phyloP scores from a whole-genome alignment of 1,140 invertebrate species.

The Ceratitis capitata region DNA sequence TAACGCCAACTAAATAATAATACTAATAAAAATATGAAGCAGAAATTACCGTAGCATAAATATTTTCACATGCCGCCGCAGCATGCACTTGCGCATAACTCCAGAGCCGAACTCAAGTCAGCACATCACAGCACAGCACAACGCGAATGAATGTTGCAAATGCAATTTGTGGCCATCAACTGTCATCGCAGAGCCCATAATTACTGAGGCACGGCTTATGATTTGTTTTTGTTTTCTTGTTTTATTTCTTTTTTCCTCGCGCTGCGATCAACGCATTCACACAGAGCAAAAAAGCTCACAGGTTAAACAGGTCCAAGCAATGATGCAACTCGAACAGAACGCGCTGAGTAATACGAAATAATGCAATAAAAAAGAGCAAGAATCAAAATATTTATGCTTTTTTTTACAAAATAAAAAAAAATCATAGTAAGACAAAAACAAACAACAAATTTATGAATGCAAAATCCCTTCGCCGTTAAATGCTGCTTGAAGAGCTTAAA shows the following conservation, averaged over 20 bases:
- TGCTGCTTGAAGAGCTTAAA: too few relatives aligned
- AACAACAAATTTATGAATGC: background rate
- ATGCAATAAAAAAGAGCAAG: background rate
- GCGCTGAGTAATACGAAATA: background rate
- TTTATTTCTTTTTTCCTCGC: too few relatives aligned
- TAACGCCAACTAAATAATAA: background rate
- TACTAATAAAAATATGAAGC: background rate
- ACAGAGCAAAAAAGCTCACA: too few relatives aligned
- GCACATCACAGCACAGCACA: too few relatives aligned
- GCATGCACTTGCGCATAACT: background rate
- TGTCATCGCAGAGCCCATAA: slow-evolving; percentile 16
- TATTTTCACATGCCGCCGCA: background rate
- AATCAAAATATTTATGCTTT: too few relatives aligned
- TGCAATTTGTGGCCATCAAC: slow-evolving; percentile 16
- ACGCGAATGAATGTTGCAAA: background rate
- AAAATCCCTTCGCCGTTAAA: background rate
- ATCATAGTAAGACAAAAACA: background rate
- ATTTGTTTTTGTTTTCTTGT: background rate
- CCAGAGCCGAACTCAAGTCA: too few relatives aligned
- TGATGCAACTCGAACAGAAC: background rate
- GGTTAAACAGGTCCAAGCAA: slow-evolving; percentile 26
- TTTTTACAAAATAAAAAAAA: background rate
- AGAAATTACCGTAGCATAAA: background rate
- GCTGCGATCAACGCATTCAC: background rate
- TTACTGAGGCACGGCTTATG: background rate